phyloP scores from a whole-genome alignment of 2,113 vertebrate genomes.

The Brachyhypopomus gauderio region DNA sequence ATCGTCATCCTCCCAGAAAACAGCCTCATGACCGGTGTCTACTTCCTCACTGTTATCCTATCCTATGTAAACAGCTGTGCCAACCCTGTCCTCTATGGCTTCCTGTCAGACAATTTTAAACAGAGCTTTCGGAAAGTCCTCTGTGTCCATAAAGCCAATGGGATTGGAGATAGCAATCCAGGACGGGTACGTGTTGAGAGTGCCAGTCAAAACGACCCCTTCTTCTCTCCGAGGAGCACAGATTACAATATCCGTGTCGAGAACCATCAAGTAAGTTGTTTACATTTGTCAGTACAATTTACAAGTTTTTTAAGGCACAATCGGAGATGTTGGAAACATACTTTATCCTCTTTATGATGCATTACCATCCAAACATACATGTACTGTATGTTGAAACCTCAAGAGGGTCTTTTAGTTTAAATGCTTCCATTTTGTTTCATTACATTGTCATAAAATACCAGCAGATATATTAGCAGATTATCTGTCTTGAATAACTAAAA shows the following conservation, averaged over 20 bases:
- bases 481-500: no score
- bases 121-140: conserved; percentile 87
- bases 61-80: conserved; percentile 93
- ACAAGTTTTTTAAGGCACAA: background rate
- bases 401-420: no score
- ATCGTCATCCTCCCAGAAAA: conserved; percentile 81
- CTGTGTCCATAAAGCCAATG: conserved; percentile 72
- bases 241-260: conserved; percentile 74
- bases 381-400: no score
- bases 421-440: no score
- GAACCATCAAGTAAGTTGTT: conserved; percentile 73
- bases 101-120: conserved; percentile 90
- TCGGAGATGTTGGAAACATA: background rate
- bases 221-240: conserved; percentile 51
- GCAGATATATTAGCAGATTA: no score
- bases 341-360: no score
- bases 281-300: background rate
- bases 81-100: conserved; percentile 88
- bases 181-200: conserved; percentile 65
- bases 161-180: conserved; percentile 41
- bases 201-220: conserved; percentile 65
- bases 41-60: conserved; percentile 84
- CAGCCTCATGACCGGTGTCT: conserved; percentile 66
- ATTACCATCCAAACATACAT: no score
- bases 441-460: no score